Base-by-base conservation (phyloP, 1,140 invertebrate genomes). In the Orussus abietinus region DNA sequence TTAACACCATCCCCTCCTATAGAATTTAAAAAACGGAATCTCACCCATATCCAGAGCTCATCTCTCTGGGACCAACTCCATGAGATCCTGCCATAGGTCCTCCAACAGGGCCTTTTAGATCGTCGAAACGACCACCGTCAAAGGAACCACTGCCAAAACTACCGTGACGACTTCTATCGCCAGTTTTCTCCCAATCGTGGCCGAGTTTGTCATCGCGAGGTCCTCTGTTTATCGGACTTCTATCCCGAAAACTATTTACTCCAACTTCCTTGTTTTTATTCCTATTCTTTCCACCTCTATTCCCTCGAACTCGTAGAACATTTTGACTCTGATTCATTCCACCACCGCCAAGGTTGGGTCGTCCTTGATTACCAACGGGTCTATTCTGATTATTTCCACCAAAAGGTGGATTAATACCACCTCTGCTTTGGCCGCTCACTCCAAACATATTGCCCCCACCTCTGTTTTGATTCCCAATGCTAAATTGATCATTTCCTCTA, bases 201-300 rank as follows among this genome's bases (percentile, higher is more conserved):
- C 36, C 36, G 4, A 33, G 33, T 22, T 47, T 46, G 28, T 47
- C 45, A 15, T 51, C 42, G n/a, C 63, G 49, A 14, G 46, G 45
- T 10, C 43, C 36, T 12, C 66, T 63, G 19, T 52, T 57, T 22
- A 74, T 45, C 4, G 68, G 69, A 45, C 68, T 73, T 14, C 69
- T 53, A 44, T 74, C 71, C 39, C 69, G 48, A 28, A 67, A 72
- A 45, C 53, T 64, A 34, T 48, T 59, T 34, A 2, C 41, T 41
- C 9, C 32, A 20, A 38, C 41, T 53, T 62, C 58, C 10, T 49
- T 47, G 30, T 64, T 64, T 39, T 64, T 64, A 39, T 62, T 62
- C 36, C 58, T 49, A 34, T 62, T 62, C 22, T 59, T 61, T 21
- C 60, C 62, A 37, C 59, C 61, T 29, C 61, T 45, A 18, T 25